Evolutionary conservation across 2,888 invertebrate genomes (phyloP).

Genomic region (Sipha maydis): DNA sequence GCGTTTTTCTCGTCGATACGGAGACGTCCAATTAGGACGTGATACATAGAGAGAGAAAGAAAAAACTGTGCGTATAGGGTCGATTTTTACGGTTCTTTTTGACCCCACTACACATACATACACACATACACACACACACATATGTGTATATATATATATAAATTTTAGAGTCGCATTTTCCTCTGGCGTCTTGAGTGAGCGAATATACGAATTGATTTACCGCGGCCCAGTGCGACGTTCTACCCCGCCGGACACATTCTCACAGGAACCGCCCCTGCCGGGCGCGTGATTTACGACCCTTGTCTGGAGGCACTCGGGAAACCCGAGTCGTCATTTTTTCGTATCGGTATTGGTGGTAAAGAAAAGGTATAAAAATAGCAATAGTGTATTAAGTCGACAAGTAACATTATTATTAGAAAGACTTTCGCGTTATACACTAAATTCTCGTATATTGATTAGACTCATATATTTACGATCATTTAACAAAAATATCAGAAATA

Average conservation of each 20-base stretch:
- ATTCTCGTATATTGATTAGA: neutral
- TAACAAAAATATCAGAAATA: too few relatives aligned
- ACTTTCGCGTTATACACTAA: neutral
- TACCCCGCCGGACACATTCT: neutral
- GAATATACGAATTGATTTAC: slow-evolving; percentile 36
- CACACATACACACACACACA: neutral
- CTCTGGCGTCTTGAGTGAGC: neutral
- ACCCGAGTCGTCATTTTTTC: slow-evolving; percentile 23
- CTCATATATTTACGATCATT: neutral
- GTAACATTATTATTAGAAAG: neutral
- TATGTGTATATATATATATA: neutral
- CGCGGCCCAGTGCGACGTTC: neutral
- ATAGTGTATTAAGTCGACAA: neutral
- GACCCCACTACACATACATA: neutral
- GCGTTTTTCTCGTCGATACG: slow-evolving; percentile 9
- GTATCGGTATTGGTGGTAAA: neutral
- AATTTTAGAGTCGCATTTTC: neutral
- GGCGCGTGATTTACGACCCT: slow-evolving; percentile 25
- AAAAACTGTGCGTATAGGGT: slow-evolving; percentile 15
- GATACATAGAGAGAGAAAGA: neutral
- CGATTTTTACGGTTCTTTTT: slow-evolving; percentile 54
- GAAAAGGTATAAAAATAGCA: too few relatives aligned
- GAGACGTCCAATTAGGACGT: slow-evolving; percentile 36
- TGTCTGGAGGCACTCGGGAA: neutral
- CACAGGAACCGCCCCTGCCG: slow-evolving; percentile 9